Conservation (phyloP, 1,140 invertebrate genomes). For the Pinna nobilis region DNA sequence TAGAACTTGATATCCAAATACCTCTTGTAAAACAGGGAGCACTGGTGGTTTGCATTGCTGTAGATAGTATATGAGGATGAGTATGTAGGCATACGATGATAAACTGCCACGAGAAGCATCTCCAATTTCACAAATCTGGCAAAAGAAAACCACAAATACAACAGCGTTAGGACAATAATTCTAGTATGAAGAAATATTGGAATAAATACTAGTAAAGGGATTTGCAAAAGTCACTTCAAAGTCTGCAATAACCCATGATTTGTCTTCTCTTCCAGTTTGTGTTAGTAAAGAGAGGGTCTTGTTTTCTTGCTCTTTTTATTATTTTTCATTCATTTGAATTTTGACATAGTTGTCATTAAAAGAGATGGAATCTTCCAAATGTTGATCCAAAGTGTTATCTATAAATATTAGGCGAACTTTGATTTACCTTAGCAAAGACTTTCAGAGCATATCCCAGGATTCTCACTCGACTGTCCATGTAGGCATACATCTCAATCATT, state of each 20-base stretch:
- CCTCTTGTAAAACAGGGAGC: constrained; percentile 80
- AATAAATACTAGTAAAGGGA: no score
- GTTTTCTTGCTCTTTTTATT: no score
- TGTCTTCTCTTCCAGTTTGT: no score
- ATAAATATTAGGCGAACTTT: no score
- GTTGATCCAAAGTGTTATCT: neutral
- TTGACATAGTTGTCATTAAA: no score
- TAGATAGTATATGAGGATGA: constrained; percentile 80
- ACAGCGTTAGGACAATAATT: neutral
- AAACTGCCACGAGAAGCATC: constrained; percentile 81
- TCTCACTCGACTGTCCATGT: constrained; percentile 78
- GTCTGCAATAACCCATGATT: no score
- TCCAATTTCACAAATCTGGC: constrained; percentile 78
- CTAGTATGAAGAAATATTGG: neutral
- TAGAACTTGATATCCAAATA: constrained; percentile 45
- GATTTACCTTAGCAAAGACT: constrained; percentile 78
- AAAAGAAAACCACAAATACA: constrained; percentile 15
- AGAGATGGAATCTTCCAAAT: neutral
- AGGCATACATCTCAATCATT: constrained; percentile 76
- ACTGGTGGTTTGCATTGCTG: constrained; percentile 79
- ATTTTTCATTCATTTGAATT: no score
- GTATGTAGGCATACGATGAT: constrained; percentile 81
- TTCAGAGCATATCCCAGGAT: constrained; percentile 79
- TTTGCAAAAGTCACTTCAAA: no score
- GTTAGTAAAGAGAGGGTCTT: no score